A percentile compares a stretch with the other conserved stretches of the same genome.
These are phyloP conservation scores for Ophioninae sp. DNA, from an alignment of 2,888 invertebrate species.

Conservation along the genomic window DNA sequence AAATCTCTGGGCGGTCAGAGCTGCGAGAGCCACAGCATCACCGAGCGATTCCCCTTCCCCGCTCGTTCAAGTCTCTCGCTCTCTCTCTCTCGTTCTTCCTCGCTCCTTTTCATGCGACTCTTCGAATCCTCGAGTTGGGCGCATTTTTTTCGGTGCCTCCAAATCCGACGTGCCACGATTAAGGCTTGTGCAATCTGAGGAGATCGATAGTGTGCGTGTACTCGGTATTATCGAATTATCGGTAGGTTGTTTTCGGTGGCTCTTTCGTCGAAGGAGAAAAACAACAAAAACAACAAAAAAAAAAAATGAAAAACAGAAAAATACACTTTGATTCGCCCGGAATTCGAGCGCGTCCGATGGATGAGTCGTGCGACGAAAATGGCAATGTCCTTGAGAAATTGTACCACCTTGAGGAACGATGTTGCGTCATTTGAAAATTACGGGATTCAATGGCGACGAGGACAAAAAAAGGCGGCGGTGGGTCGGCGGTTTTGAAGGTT, in stretches of 20 bases:
- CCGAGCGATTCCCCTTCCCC: slow-evolving; percentile 25
- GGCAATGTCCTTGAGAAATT: not conserved
- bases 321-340: not conserved
- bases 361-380: not conserved
- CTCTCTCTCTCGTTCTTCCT: slow-evolving; percentile 46
- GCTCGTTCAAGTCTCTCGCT: slow-evolving; percentile 40
- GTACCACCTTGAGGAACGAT: no score
- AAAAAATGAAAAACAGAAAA: no score
- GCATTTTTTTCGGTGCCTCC: slow-evolving; percentile 18
- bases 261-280: not conserved
- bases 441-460: no score
- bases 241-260: not conserved
- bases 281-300: no score
- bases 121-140: slow-evolving; percentile 38
- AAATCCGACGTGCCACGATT: slow-evolving; percentile 17
- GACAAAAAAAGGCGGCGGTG: no score
- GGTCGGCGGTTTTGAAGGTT: no score
- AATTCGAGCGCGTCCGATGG: no score
- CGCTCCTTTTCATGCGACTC: slow-evolving; percentile 28
- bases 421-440: no score
- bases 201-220: not conserved
- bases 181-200: slow-evolving; percentile 1
- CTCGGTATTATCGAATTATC: slow-evolving; percentile 9
- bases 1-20: slow-evolving; percentile 65
- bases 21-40: slow-evolving; percentile 49